These are phyloP conservation scores for Indri indri DNA, from an alignment of 2,113 vertebrate species.

Conservation along the genomic window DNA sequence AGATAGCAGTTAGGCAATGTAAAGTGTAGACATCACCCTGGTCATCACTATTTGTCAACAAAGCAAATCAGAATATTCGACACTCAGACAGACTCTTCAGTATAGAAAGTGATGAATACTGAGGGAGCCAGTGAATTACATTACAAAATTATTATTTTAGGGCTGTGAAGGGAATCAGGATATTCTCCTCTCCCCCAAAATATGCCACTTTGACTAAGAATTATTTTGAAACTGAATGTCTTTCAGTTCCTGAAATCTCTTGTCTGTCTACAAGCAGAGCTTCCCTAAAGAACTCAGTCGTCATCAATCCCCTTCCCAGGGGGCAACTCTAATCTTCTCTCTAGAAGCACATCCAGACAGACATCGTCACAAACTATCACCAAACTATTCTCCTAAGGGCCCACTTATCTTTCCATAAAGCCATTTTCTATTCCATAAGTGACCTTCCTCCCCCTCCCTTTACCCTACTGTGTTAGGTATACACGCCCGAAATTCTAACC, in stretches of 20 bases:
- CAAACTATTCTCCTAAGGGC: not conserved
- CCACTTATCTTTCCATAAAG: not conserved
- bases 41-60: not conserved
- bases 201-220: not conserved
- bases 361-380: not conserved
- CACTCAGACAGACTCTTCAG: not conserved
- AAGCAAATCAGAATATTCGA: not conserved
- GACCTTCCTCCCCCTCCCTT: not conserved
- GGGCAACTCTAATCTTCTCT: not conserved
- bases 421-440: not conserved
- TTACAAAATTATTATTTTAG: not conserved
- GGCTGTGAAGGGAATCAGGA: not conserved
- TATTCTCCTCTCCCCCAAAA: not conserved
- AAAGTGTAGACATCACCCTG: not conserved
- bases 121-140: not conserved
- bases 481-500: not conserved
- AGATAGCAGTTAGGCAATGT: not conserved
- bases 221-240: not conserved
- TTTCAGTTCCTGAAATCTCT: not conserved
- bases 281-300: not conserved
- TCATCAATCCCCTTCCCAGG: not conserved
- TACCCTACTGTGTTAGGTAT: not conserved
- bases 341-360: not conserved
- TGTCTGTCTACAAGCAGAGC: not conserved
- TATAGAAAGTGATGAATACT: not conserved